phyloP scores from a whole-genome alignment of 2,113 vertebrate genomes.

The Crotophaga sulcirostris region DNA sequence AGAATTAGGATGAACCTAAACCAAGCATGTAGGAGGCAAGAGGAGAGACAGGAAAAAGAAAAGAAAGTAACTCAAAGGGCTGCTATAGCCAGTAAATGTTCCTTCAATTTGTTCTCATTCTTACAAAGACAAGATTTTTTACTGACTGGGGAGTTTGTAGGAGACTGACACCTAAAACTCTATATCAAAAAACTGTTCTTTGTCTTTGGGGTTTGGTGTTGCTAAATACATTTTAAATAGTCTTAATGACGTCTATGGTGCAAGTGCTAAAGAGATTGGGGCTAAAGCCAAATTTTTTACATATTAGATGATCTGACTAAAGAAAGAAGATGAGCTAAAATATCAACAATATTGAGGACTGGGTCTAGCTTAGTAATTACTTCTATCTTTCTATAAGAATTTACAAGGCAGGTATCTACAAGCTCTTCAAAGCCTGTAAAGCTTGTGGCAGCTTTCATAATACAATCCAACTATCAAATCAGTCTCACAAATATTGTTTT shows the following conservation, averaged over 20 bases:
- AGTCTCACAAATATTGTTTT: not conserved
- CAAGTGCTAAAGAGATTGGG: not conserved
- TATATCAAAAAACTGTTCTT: not conserved
- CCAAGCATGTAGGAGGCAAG: rapidly evolving
- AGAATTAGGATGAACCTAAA: not conserved
- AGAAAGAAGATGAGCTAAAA: not conserved
- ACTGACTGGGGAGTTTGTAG: not conserved
- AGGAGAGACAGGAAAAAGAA: not conserved
- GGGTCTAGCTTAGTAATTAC: not conserved
- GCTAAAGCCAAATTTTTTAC: not conserved
- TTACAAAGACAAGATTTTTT: not conserved
- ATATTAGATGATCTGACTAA: not conserved
- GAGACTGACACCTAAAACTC: not conserved
- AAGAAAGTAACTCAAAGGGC: not conserved
- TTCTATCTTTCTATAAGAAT: not conserved
- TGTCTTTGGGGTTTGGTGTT: not conserved
- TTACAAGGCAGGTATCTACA: not conserved
- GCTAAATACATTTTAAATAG: not conserved
- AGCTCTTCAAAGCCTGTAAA: not conserved
- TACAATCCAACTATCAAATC: not conserved
- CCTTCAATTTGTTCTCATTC: not conserved
- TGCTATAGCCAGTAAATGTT: not conserved
- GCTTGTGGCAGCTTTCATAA: not conserved
- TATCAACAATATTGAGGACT: not conserved
- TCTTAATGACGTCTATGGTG: not conserved